A percentile compares a stretch with the other conserved stretches of the same genome.
These are phyloP conservation scores for Amaurobius ferox DNA, from an alignment of 2,888 invertebrate genomes.

Conservation along the genomic window DNA sequence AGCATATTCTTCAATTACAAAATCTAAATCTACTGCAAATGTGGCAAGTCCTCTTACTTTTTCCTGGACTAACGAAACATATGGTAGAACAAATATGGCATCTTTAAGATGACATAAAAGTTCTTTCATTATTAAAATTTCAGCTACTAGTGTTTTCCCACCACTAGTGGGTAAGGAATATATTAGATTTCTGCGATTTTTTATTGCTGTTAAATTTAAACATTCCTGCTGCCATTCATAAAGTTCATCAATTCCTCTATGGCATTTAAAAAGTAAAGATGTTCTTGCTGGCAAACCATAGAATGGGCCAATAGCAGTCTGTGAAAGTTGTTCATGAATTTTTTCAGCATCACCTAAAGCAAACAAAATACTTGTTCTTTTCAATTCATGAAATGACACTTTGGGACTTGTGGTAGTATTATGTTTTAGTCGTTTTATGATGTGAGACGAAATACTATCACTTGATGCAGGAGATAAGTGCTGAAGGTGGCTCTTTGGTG, in stretches of 20 bases:
- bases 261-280: constrained; percentile 84
- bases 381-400: neutral
- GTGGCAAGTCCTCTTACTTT: constrained; percentile 89
- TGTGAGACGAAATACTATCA: constrained; percentile 23
- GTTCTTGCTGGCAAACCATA: constrained; percentile 88
- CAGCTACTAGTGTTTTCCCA: constrained; percentile 97
- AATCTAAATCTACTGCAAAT: constrained; percentile 90
- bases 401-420: constrained; percentile 25
- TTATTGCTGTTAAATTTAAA: constrained; percentile 56
- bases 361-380: constrained; percentile 30
- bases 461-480: constrained; percentile 19
- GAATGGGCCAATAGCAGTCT: constrained; percentile 86
- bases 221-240: constrained; percentile 80
- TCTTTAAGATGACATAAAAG: constrained; percentile 88
- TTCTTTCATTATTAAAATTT: constrained; percentile 93
- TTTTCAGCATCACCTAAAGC: constrained; percentile 55
- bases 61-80: constrained; percentile 97
- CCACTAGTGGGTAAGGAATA: constrained; percentile 97
- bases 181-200: constrained; percentile 84
- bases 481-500: neutral
- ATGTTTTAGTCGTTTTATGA: constrained; percentile 47
- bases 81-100: constrained; percentile 93
- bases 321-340: constrained; percentile 41
- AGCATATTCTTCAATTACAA: constrained; percentile 96
- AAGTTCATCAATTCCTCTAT: constrained; percentile 87